A percentile compares a stretch with the other conserved stretches of the same genome.
phyloP scores from a whole-genome alignment of 2,888 invertebrate genomes.

The Cryptophagus acutangulus region DNA sequence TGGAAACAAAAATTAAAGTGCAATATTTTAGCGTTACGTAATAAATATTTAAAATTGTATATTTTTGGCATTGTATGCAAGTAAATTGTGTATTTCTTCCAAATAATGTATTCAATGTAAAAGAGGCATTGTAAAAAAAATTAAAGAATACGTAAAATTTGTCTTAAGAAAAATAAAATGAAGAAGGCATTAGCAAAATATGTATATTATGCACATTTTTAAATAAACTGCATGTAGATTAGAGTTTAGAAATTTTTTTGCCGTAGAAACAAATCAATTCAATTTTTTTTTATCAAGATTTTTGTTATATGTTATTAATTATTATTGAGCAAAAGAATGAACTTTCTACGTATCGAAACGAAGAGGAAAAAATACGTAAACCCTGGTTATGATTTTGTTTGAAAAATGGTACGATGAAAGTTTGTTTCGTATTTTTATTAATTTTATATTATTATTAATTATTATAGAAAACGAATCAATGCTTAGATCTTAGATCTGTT shows the following conservation, averaged over 20 bases:
- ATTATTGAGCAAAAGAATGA: slow-evolving; percentile 28
- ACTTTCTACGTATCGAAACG: slow-evolving; percentile 25
- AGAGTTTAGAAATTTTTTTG: slow-evolving; percentile 42
- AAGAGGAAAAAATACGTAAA: slow-evolving; percentile 27
- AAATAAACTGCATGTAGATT: slow-evolving; percentile 44
- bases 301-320: slow-evolving; percentile 25
- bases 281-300: not conserved
- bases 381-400: too few relatives aligned
- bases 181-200: slow-evolving; percentile 38
- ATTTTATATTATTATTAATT: slow-evolving; percentile 50
- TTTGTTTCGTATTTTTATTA: slow-evolving; percentile 43
- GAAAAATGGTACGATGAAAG: slow-evolving; percentile 30
- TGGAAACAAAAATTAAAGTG: slow-evolving; percentile 30
- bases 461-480: slow-evolving; percentile 33
- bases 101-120: slow-evolving; percentile 42
- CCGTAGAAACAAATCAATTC: slow-evolving; percentile 35
- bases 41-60: slow-evolving; percentile 28
- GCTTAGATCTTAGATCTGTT: slow-evolving; percentile 50
- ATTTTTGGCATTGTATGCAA: slow-evolving; percentile 41
- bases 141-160: slow-evolving; percentile 42
- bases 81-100: slow-evolving; percentile 42
- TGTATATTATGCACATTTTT: slow-evolving; percentile 47
- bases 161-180: slow-evolving; percentile 30
- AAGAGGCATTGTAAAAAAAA: slow-evolving; percentile 43
- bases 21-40: slow-evolving; percentile 36